Evolutionary conservation across 2,888 invertebrate genomes (phyloP).

Genomic region (Ornithoptera priamus): DNA sequence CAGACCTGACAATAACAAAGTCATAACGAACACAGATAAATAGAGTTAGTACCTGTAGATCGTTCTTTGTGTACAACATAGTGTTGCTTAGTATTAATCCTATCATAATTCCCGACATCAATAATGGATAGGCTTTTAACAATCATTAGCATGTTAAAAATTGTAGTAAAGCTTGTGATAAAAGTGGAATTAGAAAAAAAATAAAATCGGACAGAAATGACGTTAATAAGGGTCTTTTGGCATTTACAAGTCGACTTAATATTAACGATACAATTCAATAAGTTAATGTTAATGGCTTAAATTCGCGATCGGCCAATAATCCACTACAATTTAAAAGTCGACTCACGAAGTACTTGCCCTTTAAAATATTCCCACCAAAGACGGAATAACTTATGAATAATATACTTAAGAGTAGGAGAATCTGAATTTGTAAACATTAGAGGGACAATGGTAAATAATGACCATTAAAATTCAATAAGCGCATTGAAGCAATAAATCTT

Average conservation of each 20-base stretch:
- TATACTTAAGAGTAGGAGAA: slow-evolving; percentile 33
- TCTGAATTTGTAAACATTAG: slow-evolving; percentile 39
- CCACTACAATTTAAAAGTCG: slow-evolving; percentile 46
- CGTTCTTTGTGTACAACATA: not conserved
- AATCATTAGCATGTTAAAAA: too few species aligned
- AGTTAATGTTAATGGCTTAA: slow-evolving; percentile 50
- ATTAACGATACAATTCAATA: slow-evolving; percentile 38
- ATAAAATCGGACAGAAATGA: not conserved
- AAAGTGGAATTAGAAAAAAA: not conserved
- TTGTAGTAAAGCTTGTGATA: not conserved
- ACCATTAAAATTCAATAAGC: slow-evolving; percentile 75
- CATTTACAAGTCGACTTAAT: slow-evolving; percentile 44
- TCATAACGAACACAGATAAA: slow-evolving; percentile 34
- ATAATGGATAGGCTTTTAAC: too few species aligned
- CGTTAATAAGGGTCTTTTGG: slow-evolving; percentile 32
- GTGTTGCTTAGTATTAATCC: not conserved
- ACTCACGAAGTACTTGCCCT: slow-evolving; percentile 46
- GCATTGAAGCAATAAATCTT: slow-evolving; percentile 70
- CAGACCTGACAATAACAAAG: slow-evolving; percentile 47
- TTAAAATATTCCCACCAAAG: slow-evolving; percentile 40
- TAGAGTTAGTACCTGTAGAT: not conserved
- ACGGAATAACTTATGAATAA: slow-evolving; percentile 38
- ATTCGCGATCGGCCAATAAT: slow-evolving; percentile 45
- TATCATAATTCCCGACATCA: not conserved
- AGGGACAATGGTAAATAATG: slow-evolving; percentile 63